Conservation (phyloP, 2,888 invertebrate species). For the Lycaena phlaeas region DNA sequence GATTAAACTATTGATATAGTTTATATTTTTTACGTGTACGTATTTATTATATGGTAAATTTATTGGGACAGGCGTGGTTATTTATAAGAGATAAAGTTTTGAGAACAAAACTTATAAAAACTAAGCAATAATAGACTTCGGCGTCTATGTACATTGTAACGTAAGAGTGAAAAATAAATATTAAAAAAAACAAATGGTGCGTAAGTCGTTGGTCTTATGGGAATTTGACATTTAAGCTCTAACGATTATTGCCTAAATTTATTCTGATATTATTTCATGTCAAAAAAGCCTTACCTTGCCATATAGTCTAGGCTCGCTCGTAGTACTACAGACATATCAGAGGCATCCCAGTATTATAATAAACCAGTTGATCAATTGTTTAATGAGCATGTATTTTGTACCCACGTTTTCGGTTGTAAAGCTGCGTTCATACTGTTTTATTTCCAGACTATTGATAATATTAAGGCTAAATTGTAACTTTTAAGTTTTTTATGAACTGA, state of each 20-base stretch:
- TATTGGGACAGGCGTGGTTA: constrained; percentile 70
- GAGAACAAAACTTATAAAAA: constrained; percentile 68
- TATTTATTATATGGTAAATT: constrained; percentile 73
- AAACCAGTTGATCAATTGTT: constrained; percentile 9
- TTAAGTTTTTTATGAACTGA: constrained; percentile 8
- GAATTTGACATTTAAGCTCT: constrained; percentile 46
- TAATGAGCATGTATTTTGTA: constrained; percentile 2
- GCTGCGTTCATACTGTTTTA: not conserved
- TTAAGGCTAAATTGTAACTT: constrained; percentile 5
- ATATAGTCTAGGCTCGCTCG: constrained; percentile 31
- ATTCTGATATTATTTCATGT: constrained; percentile 53
- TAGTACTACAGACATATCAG: constrained; percentile 61
- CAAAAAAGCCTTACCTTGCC: constrained; percentile 59
- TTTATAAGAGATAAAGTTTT: constrained; percentile 69
- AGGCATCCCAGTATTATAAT: constrained; percentile 39
- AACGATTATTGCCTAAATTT: constrained; percentile 54
- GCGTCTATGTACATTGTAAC: constrained; percentile 68
- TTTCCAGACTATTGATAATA: constrained; percentile 4
- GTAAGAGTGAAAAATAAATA: constrained; percentile 48
- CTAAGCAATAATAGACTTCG: constrained; percentile 69
- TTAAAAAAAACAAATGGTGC: constrained; percentile 63
- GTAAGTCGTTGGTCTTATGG: constrained; percentile 62
- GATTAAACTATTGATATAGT: constrained; percentile 74
- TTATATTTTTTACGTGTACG: constrained; percentile 74
- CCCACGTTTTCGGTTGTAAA: constrained; percentile 3